Evolutionary conservation across 2,888 invertebrate genomes (phyloP).

Genomic region (Phengaris arion): DNA sequence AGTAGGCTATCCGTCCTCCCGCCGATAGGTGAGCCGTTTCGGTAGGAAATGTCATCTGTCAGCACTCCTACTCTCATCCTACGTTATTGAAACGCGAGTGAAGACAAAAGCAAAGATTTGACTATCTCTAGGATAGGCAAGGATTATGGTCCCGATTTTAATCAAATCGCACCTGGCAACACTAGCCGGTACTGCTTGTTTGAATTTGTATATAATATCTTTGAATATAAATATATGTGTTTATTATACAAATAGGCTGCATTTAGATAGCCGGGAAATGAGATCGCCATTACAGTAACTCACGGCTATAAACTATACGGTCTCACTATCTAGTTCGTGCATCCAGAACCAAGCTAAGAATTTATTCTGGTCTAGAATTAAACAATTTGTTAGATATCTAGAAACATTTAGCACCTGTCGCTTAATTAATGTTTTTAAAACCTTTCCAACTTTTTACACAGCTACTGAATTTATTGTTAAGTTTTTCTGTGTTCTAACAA

Average conservation of each 20-base stretch:
- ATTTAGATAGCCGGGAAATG: slow-evolving; percentile 1
- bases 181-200: too few species aligned
- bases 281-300: slow-evolving; percentile 11
- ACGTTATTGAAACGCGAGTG: too few species aligned
- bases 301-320: slow-evolving; percentile 3
- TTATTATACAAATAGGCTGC: slow-evolving; percentile 4
- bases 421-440: background rate
- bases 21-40: too few species aligned
- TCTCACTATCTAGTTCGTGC: slow-evolving; percentile 58
- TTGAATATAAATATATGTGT: slow-evolving; percentile 7
- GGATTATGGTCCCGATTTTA: too few species aligned
- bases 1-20: too few species aligned
- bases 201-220: background rate
- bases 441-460: background rate
- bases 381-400: slow-evolving; percentile 13
- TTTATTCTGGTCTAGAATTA: slow-evolving; percentile 4
- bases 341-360: slow-evolving; percentile 45
- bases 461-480: too few species aligned
- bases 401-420: background rate
- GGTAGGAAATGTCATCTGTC: too few species aligned
- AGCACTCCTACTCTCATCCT: too few species aligned
- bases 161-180: too few species aligned
- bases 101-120: too few species aligned
- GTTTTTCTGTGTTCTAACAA: background rate
- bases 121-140: too few species aligned